Evolutionary conservation across 2,888 invertebrate species (phyloP).

Genomic region (Amphimallon solstitiale): DNA sequence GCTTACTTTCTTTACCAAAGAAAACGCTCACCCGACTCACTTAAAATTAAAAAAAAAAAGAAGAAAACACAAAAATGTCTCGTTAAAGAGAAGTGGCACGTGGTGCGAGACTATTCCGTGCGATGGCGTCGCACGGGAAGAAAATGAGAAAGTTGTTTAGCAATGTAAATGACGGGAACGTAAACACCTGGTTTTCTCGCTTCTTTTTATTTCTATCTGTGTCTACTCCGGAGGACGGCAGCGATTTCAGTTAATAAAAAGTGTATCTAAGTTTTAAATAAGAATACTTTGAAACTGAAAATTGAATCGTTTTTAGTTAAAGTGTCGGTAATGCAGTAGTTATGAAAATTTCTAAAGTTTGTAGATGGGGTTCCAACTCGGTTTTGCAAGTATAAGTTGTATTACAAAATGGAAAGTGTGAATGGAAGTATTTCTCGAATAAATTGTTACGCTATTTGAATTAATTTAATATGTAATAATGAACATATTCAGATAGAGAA

Average conservation of each 20-base stretch:
- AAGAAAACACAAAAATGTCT: slow-evolving; percentile 1
- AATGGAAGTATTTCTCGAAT: no score
- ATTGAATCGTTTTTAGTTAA: slow-evolving; percentile 2
- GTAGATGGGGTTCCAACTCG: no score
- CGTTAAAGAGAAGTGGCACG: background rate
- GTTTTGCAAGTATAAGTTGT: no score
- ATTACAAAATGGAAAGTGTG: no score
- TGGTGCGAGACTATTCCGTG: background rate
- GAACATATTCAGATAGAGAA: no score
- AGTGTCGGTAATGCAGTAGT: background rate
- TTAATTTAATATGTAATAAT: no score
- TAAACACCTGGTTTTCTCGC: background rate
- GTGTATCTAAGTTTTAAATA: slow-evolving; percentile 8
- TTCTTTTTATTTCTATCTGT: background rate
- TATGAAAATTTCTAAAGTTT: background rate
- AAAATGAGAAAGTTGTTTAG: slow-evolving; percentile 8
- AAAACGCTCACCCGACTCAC: no score
- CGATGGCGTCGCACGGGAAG: background rate
- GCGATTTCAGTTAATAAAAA: background rate
- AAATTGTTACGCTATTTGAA: no score
- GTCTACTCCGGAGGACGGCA: background rate
- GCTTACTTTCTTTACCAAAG: background rate
- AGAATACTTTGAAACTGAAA: slow-evolving; percentile 9
- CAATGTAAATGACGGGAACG: slow-evolving; percentile 6
- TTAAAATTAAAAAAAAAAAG: background rate